Evolutionary conservation across 2,888 invertebrate genomes (phyloP), one percentile per base, ranked within the genome.

Genomic region (Andrena minutula): DNA sequence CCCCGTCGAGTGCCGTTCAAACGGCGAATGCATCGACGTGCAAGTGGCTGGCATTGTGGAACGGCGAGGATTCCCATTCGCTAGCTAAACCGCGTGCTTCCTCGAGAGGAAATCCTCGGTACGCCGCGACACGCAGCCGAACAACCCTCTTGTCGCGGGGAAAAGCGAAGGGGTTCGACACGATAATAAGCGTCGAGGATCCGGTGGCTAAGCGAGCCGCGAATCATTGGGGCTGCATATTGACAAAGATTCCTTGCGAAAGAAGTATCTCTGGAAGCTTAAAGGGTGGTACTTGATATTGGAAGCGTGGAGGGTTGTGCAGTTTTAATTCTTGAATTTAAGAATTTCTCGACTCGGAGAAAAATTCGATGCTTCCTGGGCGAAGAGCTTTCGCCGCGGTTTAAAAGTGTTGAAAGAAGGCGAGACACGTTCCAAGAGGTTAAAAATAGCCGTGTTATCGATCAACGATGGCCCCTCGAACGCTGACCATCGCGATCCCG

Each of bases 1-100:
- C 32, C 53, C 23, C 53, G 41, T 60, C 70, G 70, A 70, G 70
- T 70, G 58, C 20, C 58, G 41, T 60, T 41, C 58, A 30, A 61
- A 7, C 60, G 41, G 12, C 41, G 68, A 66, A 53, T 47, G 66
- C 30, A 30, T 77, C 76, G 49, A 63, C 70, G 51, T 64, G 58
- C 56, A 75, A 53, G 61, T 66, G 68, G 68, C 68, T 75, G 75
- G 41, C 63, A 76, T 78, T 58, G 69, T 69, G 47, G 16, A 47
- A 53, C 68, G n/a, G 32, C 61, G 53, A 10, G 64, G 41, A 65
- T 79, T 65, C 68, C 63, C 35, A 69, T 76, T 76, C 69, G 76
- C 79, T 64, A 64, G 79, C 64, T 79, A 69, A 76, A 79, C 47
- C 79, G 75, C 30, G 64, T 53, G 60, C 75, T 32, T 51, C 58